Evolutionary conservation across 1,140 invertebrate genomes (phyloP).

Genomic region (Fopius arisanus): DNA sequence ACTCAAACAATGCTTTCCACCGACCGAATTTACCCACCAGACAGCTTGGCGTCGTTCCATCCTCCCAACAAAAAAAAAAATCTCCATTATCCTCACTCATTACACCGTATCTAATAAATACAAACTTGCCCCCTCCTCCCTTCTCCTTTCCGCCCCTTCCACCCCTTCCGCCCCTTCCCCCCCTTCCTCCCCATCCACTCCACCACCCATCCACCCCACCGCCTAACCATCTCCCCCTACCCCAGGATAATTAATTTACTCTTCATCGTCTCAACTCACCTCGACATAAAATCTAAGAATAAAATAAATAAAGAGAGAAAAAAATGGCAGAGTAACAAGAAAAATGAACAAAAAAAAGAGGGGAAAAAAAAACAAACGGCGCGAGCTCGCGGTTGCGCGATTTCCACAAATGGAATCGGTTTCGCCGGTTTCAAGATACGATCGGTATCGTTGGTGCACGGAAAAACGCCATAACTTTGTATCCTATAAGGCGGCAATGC

Average conservation of each 20-base stretch:
- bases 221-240: not conserved
- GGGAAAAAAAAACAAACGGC: conserved; percentile 32
- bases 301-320: not conserved
- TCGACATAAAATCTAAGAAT: not conserved
- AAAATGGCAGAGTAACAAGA: not conserved
- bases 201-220: conserved; percentile 5
- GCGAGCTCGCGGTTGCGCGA: conserved; percentile 38
- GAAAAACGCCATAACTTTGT: conserved; percentile 62
- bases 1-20: not conserved
- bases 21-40: not conserved
- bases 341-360: not conserved
- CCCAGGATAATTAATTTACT: conserved; percentile 54
- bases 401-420: conserved; percentile 61
- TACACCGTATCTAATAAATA: conserved; percentile 53
- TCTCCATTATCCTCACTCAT: conserved; percentile 28
- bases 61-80: not conserved
- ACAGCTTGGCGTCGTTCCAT: conserved; percentile 9
- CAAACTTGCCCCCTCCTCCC: conserved; percentile 21
- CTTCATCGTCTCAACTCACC: conserved; percentile 21
- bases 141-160: not conserved
- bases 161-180: too few relatives aligned
- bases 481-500: conserved; percentile 60
- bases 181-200: not conserved
- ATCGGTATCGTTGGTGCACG: conserved; percentile 44
- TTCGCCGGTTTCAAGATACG: conserved; percentile 56